Evolutionary conservation across 2,888 invertebrate genomes (phyloP), one percentile per base, ranked within the genome.

Genomic region (Hirtodrosophila trivittata): DNA sequence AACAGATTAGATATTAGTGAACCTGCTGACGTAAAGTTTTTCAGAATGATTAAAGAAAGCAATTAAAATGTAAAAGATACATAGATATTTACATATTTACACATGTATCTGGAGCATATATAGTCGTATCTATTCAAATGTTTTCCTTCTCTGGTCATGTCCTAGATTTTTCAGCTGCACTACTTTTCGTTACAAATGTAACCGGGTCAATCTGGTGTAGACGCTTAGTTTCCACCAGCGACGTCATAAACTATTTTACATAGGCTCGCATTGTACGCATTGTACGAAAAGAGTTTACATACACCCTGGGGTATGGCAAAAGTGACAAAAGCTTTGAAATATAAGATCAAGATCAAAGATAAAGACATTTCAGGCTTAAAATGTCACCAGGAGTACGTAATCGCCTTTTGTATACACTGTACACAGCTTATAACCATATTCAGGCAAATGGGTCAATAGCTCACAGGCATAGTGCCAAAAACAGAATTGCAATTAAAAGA

Each of bases 1-100:
- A 26, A 30, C 26, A 85, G 82, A 87, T 87, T 78, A 87, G 87
- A 87, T 87, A 86, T 60, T 57, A 65, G 47, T 21, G 25, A 26
- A 33, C 12, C 9, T 28, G 64, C 49, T 68, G 67, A 66, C 67
- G 58, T 46, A 32, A 14, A 55, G 60, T 49, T 56, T 32, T 13
- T 12, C 26, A 43, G 32, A 69, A 60, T 46, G 38, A 47, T 50
- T 60, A 51, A 47, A 33, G 9, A 33, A 52, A 46, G 42, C 41
- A 65, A 56, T 41, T 32, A 49, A 12, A 1, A 10, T 18, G 18
- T 35, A 9, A 18, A 16, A 21, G 18, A 14, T 12, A 32, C n/a
- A 25, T 9, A 37, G 6, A 14, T 18, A 45, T 42, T 26, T 18
- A 26, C 32, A 49, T 28, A 21, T 1, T 21, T 33, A 35, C 12